Percentiles rank a stretch among this genome's conserved stretches.
Evolutionary conservation across 37 sponge, comb jelly and placozoan genomes (phyloP).

Genomic region (Cliona cf. orientalis): DNA sequence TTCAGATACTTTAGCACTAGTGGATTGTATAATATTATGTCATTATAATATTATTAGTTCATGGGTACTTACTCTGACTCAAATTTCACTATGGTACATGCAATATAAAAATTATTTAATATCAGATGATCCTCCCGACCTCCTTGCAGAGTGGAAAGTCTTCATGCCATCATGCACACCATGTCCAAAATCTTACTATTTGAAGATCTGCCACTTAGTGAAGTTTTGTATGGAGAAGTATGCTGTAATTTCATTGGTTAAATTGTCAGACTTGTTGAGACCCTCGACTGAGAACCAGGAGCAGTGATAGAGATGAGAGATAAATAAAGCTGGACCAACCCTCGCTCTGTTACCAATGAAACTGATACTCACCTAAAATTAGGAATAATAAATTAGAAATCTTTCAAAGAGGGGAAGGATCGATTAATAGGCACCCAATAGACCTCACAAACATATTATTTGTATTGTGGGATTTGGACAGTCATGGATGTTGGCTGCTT

Average conservation of each 20-base stretch:
- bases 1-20: too few relatives aligned
- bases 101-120: too few relatives aligned
- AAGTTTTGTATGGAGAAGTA: slow-evolving; percentile 29
- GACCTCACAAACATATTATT: background rate
- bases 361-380: slow-evolving; percentile 46
- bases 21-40: too few relatives aligned
- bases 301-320: slow-evolving; percentile 57
- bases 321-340: slow-evolving; percentile 56
- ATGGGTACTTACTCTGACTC: too few relatives aligned
- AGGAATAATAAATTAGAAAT: background rate
- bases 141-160: background rate
- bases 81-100: too few relatives aligned
- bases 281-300: slow-evolving; percentile 58
- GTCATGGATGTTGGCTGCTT: too few relatives aligned
- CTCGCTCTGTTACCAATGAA: slow-evolving; percentile 67
- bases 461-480: too few relatives aligned
- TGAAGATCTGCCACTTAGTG: slow-evolving; percentile 45
- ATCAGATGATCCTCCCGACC: too few relatives aligned
- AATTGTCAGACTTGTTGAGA: background rate
- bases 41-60: too few relatives aligned
- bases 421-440: background rate
- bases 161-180: background rate
- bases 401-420: background rate
- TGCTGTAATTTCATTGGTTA: background rate
- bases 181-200: slow-evolving; percentile 28